A percentile compares a stretch with the other conserved stretches of the same genome.
phyloP scores from a whole-genome alignment of 2,113 vertebrate genomes.

The Vombatus ursinus region DNA sequence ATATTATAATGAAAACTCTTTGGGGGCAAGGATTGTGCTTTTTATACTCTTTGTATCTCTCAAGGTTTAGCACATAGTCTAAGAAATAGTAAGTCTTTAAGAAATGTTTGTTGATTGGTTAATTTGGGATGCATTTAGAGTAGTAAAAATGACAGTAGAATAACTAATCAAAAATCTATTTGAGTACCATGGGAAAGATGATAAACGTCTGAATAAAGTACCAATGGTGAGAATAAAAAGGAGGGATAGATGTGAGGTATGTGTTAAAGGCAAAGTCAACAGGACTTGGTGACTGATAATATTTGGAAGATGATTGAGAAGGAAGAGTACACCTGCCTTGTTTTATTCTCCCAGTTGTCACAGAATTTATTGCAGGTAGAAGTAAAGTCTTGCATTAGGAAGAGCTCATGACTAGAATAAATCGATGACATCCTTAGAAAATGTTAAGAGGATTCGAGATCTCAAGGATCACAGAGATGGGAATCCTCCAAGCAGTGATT shows the following conservation, averaged over 20 bases:
- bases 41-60: neutral
- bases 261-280: neutral
- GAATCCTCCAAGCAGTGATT: neutral
- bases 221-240: neutral
- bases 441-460: neutral
- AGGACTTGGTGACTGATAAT: neutral
- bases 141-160: neutral
- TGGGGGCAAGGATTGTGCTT: neutral
- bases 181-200: neutral
- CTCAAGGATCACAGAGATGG: neutral
- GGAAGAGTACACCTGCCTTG: neutral
- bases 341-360: neutral
- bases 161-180: neutral
- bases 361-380: neutral
- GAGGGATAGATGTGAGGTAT: neutral
- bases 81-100: neutral
- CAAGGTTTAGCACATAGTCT: no score
- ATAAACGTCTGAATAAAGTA: neutral
- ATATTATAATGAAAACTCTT: neutral
- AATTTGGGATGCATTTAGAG: neutral
- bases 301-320: neutral
- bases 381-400: neutral
- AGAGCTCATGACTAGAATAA: neutral
- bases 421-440: neutral
- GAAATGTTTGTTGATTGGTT: neutral